Evolutionary conservation across 2,797 vertebrate genomes (phyloP).

Genomic region (Chaenodraco wilsoni): DNA sequence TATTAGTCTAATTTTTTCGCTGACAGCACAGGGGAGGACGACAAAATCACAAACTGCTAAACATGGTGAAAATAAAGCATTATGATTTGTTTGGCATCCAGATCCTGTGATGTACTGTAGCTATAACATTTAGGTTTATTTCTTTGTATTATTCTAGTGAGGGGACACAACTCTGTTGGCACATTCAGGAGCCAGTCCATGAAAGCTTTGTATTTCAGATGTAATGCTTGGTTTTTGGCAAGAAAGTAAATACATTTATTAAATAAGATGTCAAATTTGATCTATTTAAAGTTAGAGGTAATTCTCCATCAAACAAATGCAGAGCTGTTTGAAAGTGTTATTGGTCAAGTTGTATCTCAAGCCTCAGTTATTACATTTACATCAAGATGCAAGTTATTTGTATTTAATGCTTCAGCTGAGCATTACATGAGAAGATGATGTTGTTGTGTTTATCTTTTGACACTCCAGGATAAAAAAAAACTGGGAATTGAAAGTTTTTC

Average conservation of each 20-base stretch:
- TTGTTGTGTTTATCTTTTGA: conserved; percentile 2
- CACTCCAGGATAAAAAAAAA: background rate
- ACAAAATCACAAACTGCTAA: conserved; percentile 58
- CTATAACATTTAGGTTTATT: background rate
- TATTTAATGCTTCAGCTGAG: background rate
- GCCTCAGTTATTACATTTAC: background rate
- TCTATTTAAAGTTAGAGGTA: background rate
- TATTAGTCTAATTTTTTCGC: conserved; percentile 53
- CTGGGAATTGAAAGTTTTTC: background rate
- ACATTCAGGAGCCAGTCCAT: background rate
- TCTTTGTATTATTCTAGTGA: background rate
- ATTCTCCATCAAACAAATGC: background rate
- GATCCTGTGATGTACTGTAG: conserved; percentile 8
- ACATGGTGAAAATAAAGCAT: conserved; percentile 49
- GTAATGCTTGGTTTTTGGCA: background rate
- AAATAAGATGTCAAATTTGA: background rate
- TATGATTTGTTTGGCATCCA: conserved; percentile 17
- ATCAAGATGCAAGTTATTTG: background rate
- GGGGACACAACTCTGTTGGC: background rate
- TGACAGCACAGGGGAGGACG: conserved; percentile 43
- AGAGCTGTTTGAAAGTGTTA: conserved; percentile 3
- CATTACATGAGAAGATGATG: background rate
- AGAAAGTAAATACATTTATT: background rate
- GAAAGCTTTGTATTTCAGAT: background rate
- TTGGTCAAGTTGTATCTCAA: background rate